A percentile compares a stretch with the other conserved stretches of the same genome.
Conservation (phyloP, 1,140 invertebrate species). For the Hydropsyche tenuis region DNA sequence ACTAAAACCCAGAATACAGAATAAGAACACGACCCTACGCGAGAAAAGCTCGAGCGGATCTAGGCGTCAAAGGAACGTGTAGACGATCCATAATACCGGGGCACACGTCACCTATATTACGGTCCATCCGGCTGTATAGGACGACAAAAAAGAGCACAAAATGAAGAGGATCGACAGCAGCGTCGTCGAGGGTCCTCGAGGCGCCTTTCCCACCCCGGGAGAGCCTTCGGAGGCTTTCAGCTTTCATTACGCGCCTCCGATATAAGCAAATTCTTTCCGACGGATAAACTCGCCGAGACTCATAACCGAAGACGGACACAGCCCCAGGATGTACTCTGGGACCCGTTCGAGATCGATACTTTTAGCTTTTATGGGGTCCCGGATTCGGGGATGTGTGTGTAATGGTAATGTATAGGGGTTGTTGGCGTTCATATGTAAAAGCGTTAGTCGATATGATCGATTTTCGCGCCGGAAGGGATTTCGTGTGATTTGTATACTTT, state of each 20-base stretch:
- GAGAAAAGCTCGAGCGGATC: too few relatives aligned
- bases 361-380: not conserved
- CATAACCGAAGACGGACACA: slow-evolving; percentile 17
- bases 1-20: too few relatives aligned
- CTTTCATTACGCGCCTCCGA: slow-evolving; percentile 30
- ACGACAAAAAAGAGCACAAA: slow-evolving; percentile 36
- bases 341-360: slow-evolving; percentile 11
- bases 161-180: slow-evolving; percentile 38
- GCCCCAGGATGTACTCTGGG: too few relatives aligned
- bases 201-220: slow-evolving; percentile 1
- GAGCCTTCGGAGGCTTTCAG: slow-evolving; percentile 37
- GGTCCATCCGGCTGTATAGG: slow-evolving; percentile 3
- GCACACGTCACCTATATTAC: not conserved
- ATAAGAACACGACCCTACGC: too few relatives aligned
- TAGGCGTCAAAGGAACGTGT: too few relatives aligned
- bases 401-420: too few relatives aligned
- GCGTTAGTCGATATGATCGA: too few relatives aligned
- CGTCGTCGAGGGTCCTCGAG: slow-evolving; percentile 17
- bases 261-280: slow-evolving; percentile 28
- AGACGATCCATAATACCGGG: too few relatives aligned
- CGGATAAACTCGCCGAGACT: slow-evolving; percentile 16
- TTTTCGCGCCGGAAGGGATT: too few relatives aligned
- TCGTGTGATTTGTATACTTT: too few relatives aligned
- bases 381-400: not conserved
- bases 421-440: too few relatives aligned